Conservation (phyloP, 37 sponge, comb jelly and placozoan genomes). For the Amphimedon queenslandica region DNA sequence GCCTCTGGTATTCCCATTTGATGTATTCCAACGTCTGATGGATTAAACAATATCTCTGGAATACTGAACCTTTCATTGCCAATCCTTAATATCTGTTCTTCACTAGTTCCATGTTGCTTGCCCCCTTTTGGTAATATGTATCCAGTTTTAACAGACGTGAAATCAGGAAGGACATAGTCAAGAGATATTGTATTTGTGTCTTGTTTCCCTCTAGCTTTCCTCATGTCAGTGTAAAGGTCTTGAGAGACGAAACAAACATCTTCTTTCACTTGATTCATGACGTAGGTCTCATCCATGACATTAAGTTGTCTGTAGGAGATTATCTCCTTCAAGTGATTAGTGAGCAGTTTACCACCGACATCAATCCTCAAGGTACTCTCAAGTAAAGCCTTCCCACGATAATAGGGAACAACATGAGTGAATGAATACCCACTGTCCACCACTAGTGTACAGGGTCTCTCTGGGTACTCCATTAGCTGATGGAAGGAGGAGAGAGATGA, state of each 20-base stretch:
- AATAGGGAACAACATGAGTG: constrained; percentile 90
- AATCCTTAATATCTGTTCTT: constrained; percentile 60
- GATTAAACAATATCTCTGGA: constrained; percentile 94
- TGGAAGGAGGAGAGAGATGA: constrained; percentile 58
- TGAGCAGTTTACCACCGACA: constrained; percentile 96
- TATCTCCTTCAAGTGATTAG: constrained; percentile 92
- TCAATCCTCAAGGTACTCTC: constrained; percentile 73
- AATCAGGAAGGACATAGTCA: constrained; percentile 96
- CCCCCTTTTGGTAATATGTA: constrained; percentile 35
- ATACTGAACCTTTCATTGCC: constrained; percentile 87
- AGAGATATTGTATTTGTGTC: constrained; percentile 32
- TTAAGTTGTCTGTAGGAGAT: constrained; percentile 96
- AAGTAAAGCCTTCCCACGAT: constrained; percentile 46
- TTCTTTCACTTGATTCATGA: constrained; percentile 97
- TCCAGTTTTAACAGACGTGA: constrained; percentile 59
- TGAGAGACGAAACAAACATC: constrained; percentile 87
- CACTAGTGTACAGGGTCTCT: constrained; percentile 62
- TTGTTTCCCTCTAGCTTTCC: constrained; percentile 31
- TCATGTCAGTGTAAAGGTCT: constrained; percentile 81
- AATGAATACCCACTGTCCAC: constrained; percentile 95
- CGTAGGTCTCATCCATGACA: constrained; percentile 95
- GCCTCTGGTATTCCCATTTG: constrained; percentile 96
- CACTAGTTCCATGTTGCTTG: constrained; percentile 1
- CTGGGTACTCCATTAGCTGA: constrained; percentile 32
- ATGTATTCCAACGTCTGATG: constrained; percentile 90